Conservation (phyloP, 2,888 invertebrate genomes). For the Rhagonycha lutea region DNA sequence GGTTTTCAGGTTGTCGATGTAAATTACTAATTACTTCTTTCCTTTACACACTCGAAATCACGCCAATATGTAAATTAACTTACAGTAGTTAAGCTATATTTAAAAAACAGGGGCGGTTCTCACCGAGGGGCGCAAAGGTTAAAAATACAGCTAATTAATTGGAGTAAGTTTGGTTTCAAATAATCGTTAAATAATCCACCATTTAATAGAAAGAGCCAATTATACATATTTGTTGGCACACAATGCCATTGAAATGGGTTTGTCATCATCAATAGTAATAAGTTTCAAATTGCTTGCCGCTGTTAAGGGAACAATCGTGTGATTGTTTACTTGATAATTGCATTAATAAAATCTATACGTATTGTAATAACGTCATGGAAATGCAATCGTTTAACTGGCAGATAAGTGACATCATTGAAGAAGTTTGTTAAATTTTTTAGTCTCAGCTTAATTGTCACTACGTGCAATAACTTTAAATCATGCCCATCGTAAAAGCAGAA, state of each 20-base stretch:
- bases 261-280: background rate
- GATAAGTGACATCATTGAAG: no score
- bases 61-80: background rate
- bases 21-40: conserved; percentile 16
- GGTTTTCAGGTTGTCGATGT: conserved; percentile 7
- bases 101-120: background rate
- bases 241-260: background rate
- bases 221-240: background rate
- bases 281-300: background rate
- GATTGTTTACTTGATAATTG: background rate
- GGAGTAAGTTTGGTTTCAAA: background rate
- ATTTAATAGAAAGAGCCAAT: background rate
- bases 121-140: background rate
- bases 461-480: background rate
- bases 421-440: no score
- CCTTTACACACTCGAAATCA: background rate
- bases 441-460: no score
- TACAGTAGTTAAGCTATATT: background rate
- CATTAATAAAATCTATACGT: background rate
- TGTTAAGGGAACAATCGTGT: background rate
- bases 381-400: no score
- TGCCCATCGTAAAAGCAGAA: background rate
- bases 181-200: background rate
- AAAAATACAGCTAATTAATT: no score
- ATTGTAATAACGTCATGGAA: no score